Percentiles rank a stretch among this genome's conserved stretches.
Evolutionary conservation across 2,797 vertebrate genomes (phyloP).

Genomic region (Octomys mimax): DNA sequence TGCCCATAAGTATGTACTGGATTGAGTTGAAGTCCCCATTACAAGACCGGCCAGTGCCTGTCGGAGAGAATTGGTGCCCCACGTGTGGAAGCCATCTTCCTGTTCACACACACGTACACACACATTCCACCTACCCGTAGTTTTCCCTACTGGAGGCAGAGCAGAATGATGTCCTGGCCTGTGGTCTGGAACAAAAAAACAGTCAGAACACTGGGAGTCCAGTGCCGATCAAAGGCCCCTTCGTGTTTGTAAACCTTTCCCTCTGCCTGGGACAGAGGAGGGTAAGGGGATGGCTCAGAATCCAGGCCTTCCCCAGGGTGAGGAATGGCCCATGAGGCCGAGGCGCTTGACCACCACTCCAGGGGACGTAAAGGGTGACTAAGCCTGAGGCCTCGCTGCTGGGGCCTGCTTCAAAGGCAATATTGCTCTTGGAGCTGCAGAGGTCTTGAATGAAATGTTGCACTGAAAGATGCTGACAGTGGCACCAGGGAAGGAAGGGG

Average conservation of each 20-base stretch:
- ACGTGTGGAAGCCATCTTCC: neutral
- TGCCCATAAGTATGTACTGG: neutral
- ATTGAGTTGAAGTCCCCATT: neutral
- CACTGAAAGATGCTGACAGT: conserved; percentile 51
- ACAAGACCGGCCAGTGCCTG: neutral
- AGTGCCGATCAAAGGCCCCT: conserved; percentile 73
- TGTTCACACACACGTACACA: neutral
- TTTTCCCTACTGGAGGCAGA: conserved; percentile 66
- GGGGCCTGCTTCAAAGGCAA: conserved; percentile 64
- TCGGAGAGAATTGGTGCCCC: neutral
- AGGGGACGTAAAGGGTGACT: neutral
- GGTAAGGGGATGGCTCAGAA: neutral
- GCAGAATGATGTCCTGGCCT: conserved; percentile 45
- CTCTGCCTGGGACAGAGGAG: neutral
- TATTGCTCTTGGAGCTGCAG: conserved; percentile 76
- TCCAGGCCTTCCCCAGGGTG: neutral
- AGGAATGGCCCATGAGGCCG: conserved; percentile 39
- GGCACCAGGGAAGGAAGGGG: neutral
- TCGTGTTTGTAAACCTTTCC: conserved; percentile 37
- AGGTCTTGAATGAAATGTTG: conserved; percentile 28
- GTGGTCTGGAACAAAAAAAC: conserved; percentile 80
- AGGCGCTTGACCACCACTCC: neutral
- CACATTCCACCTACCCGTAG: neutral
- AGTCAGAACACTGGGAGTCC: conserved; percentile 58
- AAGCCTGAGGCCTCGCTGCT: conserved; percentile 35